Base-by-base conservation (phyloP, 2,797 vertebrate genomes). In the Carcharodon carcharias region DNA sequence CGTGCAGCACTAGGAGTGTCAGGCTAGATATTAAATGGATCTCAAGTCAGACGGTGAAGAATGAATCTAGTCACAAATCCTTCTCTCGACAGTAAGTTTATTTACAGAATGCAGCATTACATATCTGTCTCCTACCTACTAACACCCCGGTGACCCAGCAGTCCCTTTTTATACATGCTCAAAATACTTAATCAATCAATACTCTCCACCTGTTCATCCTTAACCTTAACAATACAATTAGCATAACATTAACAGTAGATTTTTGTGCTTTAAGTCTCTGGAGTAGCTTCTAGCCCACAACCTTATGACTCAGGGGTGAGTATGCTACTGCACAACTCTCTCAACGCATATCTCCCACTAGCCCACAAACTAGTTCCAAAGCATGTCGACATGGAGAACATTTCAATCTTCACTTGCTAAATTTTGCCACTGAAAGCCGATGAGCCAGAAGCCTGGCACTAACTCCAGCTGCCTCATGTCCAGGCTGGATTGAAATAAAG, bases 401-500 rank as follows among this genome's bases (percentile, higher is more conserved):
- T 40, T 26, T 65, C 63, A 93, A 67, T 93, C 89, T 92, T 92
- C 91, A 67, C 35, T 93, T n/a, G 56, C 88, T 61, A 54, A 54
- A 87, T 2, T 12, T 54, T 88, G 3, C 23, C 73, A 16, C 31
- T 63, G 88, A 58, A 61, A 21, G 16, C 12, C 31, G n/a, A 14
- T 54, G 58, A 16, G 63, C 4, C 31, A 58, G 58, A 14, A 63
- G 4, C 31, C 58, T n/a, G 56, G 56, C 31, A 16, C 5, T 91
- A 14, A 18, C 58, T 18, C 28, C 88, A 61, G 88, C 88, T 91
- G 88, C 28, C 12, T 91, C 56, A 7, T 61, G 31, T 93, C 61
- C 61, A 40, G 21, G 18, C 91, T 45, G 35, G 35, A 65, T 4
- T 45, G 91, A 91, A 35, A 3, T 18, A 67, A 67, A 67, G 67